Evolutionary conservation across 2,797 vertebrate species (phyloP).

Genomic region (Sebastes oblongus): DNA sequence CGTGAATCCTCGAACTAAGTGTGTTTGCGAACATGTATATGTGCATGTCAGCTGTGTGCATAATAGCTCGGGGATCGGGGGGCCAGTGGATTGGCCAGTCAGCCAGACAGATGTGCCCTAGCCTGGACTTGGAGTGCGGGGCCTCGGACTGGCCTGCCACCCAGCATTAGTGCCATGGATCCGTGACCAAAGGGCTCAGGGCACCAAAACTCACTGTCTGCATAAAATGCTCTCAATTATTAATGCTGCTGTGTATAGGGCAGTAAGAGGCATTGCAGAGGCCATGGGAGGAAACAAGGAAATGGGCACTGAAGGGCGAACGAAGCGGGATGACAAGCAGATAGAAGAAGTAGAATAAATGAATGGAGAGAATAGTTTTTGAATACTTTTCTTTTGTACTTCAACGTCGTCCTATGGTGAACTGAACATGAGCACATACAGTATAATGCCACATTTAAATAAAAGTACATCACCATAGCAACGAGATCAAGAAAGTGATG

Average conservation of each 20-base stretch:
- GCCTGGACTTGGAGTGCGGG: conserved; percentile 36
- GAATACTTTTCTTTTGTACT: neutral
- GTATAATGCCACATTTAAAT: neutral
- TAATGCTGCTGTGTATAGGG: conserved; percentile 61
- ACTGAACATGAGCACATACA: neutral
- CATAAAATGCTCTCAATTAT: conserved; percentile 75
- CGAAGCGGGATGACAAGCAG: neutral
- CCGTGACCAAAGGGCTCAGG: conserved; percentile 63
- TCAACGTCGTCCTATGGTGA: neutral
- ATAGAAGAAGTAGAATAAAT: neutral
- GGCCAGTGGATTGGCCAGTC: conserved; percentile 50
- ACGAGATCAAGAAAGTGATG: conserved; percentile 9
- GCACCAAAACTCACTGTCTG: conserved; percentile 63
- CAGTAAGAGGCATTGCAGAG: conserved; percentile 37
- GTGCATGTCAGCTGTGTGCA: conserved; percentile 41
- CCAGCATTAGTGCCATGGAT: conserved; percentile 65
- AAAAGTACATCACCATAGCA: conserved; percentile 26
- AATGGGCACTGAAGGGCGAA: neutral
- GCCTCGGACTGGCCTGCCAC: conserved; percentile 56
- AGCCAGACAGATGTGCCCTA: conserved; percentile 62
- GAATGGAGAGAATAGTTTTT: neutral
- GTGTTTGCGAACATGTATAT: neutral
- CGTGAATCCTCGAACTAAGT: conserved; percentile 29
- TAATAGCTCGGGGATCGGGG: conserved; percentile 48
- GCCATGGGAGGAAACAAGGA: conserved; percentile 11